A percentile compares a stretch with the other conserved stretches of the same genome.
These are phyloP conservation scores for Noturus placidus DNA, from an alignment of 2,113 vertebrate species.

Conservation along the genomic window DNA sequence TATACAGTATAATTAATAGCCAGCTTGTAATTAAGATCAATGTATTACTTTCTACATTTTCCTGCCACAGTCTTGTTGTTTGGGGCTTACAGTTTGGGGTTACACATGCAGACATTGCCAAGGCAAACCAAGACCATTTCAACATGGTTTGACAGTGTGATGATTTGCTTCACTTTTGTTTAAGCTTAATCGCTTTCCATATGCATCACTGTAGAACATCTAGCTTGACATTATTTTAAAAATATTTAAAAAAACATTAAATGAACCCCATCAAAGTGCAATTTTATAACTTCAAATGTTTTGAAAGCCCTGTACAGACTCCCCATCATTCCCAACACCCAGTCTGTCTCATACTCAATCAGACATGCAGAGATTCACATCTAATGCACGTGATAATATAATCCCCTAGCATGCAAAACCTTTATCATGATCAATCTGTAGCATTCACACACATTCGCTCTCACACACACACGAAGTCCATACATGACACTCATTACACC, in stretches of 20 bases:
- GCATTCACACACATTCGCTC: not conserved
- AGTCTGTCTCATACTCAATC: not conserved
- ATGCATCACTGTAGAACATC: too few species aligned
- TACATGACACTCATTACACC: not conserved
- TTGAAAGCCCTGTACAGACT: not conserved
- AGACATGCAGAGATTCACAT: not conserved
- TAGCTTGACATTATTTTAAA: too few species aligned
- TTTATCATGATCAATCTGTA: not conserved
- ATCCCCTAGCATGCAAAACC: not conserved
- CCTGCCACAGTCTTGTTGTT: too few species aligned
- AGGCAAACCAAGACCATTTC: too few species aligned
- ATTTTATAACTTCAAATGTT: not conserved
- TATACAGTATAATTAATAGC: too few species aligned
- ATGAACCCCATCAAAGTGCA: not conserved
- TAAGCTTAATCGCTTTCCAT: too few species aligned
- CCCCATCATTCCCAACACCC: not conserved
- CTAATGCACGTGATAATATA: not conserved
- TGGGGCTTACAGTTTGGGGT: too few species aligned
- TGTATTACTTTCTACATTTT: too few species aligned
- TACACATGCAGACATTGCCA: too few species aligned
- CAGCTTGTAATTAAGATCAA: too few species aligned
- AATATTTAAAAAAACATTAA: not conserved
- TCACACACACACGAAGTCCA: slow-evolving; percentile 20
- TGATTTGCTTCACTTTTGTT: too few species aligned
- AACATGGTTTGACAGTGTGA: too few species aligned